Evolutionary conservation across 37 sponge, comb jelly and placozoan species (phyloP), one percentile per base, ranked within the genome.

Genomic region (Chondrilla cf. caribensis): DNA sequence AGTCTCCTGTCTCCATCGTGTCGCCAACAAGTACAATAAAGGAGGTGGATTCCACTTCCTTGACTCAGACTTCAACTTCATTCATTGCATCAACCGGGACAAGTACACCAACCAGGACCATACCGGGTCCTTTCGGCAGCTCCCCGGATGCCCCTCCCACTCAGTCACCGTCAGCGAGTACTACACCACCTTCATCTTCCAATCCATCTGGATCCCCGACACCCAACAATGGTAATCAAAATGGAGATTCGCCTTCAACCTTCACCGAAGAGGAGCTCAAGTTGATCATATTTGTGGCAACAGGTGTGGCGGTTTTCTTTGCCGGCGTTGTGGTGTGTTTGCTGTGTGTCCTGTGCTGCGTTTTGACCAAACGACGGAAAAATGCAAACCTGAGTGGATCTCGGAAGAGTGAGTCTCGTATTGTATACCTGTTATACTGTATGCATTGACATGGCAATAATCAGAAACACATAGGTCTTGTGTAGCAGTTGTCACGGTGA

Each of bases 271-370:
- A 2, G 8, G 5, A 42, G 44, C 41, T 73, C 24, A 73, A 1
- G 42, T 18, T 42, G 1, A 73, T 73, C 76, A 73, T 73, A 37
- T 73, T 36, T 7, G 21, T 73, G 9, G 76, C 76, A 3, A 17
- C 76, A 15, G 76, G 76, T 11, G 76, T 40, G 41, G 76, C 76
- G 2, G 76, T n/a, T 2, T 36, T 73, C 43, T 73, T 73, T 73
- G 76, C 76, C 43, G 3, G 37, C 6, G 22, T 73, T n/a, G 76
- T 73, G n/a, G 44, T 73, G 0, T 73, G 76, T 25, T 9, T 73
- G 76, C 41, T 73, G 22, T 6, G 9, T 24, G 25, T 73, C 7
- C 76, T 73, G 44, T 73, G 76, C 76, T 39, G 41, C 44, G 40
- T 73, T 5, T 15, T 73, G 76, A 2, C 36, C 17, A 73, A 40